Evolutionary conservation across 92 coral and sea anemone species (phyloP), one percentile per base, ranked within the genome.

Genomic region (Actinostola sp.): DNA sequence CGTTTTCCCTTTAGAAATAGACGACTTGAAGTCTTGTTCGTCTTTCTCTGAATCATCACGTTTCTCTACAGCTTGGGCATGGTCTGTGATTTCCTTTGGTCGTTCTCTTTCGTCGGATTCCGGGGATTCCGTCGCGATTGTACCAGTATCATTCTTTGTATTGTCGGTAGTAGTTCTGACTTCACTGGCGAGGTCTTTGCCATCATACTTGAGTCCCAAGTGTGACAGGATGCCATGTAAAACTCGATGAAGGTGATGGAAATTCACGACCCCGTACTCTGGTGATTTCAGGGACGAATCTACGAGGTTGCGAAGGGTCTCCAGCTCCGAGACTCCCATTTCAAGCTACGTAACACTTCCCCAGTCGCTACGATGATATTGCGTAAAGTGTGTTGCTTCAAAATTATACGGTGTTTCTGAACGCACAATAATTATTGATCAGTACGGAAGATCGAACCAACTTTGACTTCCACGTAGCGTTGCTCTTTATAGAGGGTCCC

Each of bases 261-360:
- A 94, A 81, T 94, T 94, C 17, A 94, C 97, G 16, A 94, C 86
- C 36, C 98, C 98, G 12, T 81, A 87, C 21, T 94, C 98, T 19
- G 92, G 96, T 9, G 86, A 63, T 21, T 86, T 76, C 49, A 90
- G 53, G 12, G 96, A 92, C 23, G 88, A 61, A 75, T 90, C 96
- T 12, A 90, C 96, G 2, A 90, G 85, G 11, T 1, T 33, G 7
- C 77, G 70, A 34, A 87, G 98, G 21, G 83, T 56, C 74, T 91
- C 98, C 16, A 92, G 61, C 51, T 86, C 94, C 51, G 93, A 84
- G 36, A 61, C 81, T 30, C 96, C n/a, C 19, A 48, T 14, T 48
- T 17, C 32, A 53, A 53, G n/a, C n/a, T n/a, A n/a, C n/a, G n/a
- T n/a, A n/a, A n/a, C n/a, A n/a, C n/a, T n/a, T n/a, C n/a, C n/a